Percentiles rank a stretch among this genome's conserved stretches.
Conservation (phyloP, 1,140 invertebrate genomes). For the Tribolium madens region DNA sequence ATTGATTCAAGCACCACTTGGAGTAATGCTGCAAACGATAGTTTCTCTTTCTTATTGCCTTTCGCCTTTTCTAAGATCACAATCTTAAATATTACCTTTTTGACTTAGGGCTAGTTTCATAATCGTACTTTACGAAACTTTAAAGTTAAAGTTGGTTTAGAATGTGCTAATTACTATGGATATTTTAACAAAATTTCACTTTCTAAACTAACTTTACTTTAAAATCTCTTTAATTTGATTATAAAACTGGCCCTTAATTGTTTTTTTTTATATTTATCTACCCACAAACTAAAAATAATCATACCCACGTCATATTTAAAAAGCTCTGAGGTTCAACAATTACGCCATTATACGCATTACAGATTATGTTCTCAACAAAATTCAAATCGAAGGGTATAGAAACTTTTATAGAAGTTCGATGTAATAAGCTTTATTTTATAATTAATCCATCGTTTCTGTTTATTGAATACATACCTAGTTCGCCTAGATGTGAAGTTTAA, state of each 20-base stretch:
- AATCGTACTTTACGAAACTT: no score
- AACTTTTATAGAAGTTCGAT: neutral
- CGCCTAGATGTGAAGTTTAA: constrained; percentile 8
- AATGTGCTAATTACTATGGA: no score
- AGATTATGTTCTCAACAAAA: neutral
- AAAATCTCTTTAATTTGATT: no score
- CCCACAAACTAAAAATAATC: neutral
- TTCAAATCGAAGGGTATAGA: no score
- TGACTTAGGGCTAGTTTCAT: no score
- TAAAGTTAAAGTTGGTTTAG: no score
- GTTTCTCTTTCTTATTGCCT: neutral
- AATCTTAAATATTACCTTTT: constrained; percentile 10
- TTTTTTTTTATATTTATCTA: constrained; percentile 7
- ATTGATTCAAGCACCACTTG: constrained; percentile 34
- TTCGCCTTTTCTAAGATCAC: neutral
- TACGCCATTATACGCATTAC: no score
- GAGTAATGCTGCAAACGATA: neutral
- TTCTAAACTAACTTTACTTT: no score
- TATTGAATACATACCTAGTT: constrained; percentile 7
- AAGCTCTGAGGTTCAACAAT: neutral
- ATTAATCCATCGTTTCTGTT: constrained; percentile 29
- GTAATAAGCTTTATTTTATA: constrained; percentile 14
- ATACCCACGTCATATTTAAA: neutral
- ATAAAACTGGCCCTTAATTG: no score
- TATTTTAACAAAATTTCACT: no score